Conservation (phyloP, 2,888 invertebrate genomes). For the Dysmachus trigonus region DNA sequence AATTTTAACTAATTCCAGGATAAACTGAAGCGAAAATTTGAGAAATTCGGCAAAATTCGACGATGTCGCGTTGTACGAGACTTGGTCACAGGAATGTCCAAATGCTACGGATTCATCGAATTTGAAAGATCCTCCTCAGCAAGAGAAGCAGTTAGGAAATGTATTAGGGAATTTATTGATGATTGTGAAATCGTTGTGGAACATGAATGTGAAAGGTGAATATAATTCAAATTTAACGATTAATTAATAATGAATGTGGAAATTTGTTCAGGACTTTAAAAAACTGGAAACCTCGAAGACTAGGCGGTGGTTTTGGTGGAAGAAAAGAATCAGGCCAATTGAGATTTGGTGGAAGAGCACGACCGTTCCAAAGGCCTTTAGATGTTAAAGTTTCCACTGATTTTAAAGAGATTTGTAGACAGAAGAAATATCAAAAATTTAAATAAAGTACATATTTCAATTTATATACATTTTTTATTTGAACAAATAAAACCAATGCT, state of each 20-base stretch:
- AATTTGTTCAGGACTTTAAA: conserved; percentile 65
- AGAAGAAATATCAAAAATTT: conserved; percentile 36
- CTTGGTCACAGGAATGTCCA: conserved; percentile 83
- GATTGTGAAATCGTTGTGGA: conserved; percentile 79
- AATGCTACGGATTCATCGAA: conserved; percentile 88
- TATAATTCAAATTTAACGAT: too few species aligned
- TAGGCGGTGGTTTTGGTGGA: conserved; percentile 90
- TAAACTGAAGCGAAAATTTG: conserved; percentile 68
- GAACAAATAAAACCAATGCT: background rate
- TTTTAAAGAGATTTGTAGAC: conserved; percentile 53
- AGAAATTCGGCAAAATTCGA: conserved; percentile 73
- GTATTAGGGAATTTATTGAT: conserved; percentile 72
- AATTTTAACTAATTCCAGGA: conserved; percentile 59
- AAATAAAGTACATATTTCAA: background rate
- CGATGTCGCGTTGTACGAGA: conserved; percentile 76
- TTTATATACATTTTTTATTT: background rate
- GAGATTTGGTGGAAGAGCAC: conserved; percentile 82
- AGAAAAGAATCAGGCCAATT: conserved; percentile 87
- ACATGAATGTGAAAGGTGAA: conserved; percentile 74
- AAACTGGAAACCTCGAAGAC: conserved; percentile 85
- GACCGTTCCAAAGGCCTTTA: conserved; percentile 78
- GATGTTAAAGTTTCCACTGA: conserved; percentile 55
- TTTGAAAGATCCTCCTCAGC: conserved; percentile 72
- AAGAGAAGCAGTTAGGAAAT: conserved; percentile 70
- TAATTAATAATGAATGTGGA: too few species aligned